phyloP scores from a whole-genome alignment of 2,888 invertebrate genomes.

The Melangyna quadrimaculata region DNA sequence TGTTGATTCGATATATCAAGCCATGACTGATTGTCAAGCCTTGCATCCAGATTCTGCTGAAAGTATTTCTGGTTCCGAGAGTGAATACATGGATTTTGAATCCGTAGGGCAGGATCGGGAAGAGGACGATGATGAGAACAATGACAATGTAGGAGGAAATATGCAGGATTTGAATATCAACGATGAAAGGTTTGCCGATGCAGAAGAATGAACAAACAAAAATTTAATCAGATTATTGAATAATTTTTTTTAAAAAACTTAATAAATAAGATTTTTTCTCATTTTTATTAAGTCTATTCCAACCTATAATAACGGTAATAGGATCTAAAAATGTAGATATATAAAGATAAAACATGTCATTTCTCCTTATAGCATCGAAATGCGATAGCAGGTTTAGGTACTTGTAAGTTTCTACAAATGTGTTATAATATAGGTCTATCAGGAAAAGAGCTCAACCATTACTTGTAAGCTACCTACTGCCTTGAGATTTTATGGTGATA shows the following conservation, averaged over 20 bases:
- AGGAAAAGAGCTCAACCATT: too few species aligned
- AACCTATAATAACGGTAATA: too few species aligned
- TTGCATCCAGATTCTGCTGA: conserved; percentile 90
- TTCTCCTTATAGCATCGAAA: too few species aligned
- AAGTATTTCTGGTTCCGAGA: conserved; percentile 78
- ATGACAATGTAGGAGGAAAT: conserved; percentile 74
- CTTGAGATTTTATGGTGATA: too few species aligned
- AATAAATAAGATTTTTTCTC: conserved; percentile 55
- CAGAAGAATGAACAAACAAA: conserved; percentile 75
- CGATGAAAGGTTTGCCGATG: conserved; percentile 80
- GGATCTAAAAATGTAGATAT: too few species aligned
- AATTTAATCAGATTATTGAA: conserved; percentile 5
- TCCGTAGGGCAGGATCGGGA: conserved; percentile 69
- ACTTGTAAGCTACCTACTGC: too few species aligned
- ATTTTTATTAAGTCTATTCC: background rate
- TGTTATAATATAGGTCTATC: too few species aligned
- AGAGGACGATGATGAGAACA: conserved; percentile 73
- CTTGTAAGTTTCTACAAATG: too few species aligned
- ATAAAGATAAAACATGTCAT: too few species aligned
- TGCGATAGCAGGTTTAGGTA: too few species aligned
- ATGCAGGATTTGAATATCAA: conserved; percentile 79
- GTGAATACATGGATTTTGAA: conserved; percentile 78
- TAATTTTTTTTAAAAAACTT: conserved; percentile 2
- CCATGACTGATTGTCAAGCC: conserved; percentile 89
- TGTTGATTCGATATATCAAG: conserved; percentile 87